Evolutionary conservation across 1,140 invertebrate genomes (phyloP), one percentile per base, ranked within the genome.

Genomic region (Scaptomyza montana): DNA sequence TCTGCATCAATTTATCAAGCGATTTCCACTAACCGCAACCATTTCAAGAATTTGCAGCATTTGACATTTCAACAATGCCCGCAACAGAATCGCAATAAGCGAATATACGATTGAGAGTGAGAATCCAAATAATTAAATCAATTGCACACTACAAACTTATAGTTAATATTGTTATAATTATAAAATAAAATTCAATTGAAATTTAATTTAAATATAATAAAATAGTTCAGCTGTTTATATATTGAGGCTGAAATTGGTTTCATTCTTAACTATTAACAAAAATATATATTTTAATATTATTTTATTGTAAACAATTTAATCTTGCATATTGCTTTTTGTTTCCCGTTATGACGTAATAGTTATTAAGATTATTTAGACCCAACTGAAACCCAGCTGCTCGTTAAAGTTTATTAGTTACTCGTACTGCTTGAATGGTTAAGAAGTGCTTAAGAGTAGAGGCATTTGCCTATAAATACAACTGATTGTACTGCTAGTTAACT

Each of bases 21-120:
- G 30, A 49, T 19, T 21, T 16, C 53, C 45, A 9, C 56, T 45
- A 60, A 63, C 64, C 69, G 60, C 77, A 85, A 60, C 9, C 54
- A 74, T 59, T 67, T 70, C 12, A 72, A 76, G 80, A 82, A 76
- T 78, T 66, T 78, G 53, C 47, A 50, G 55, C 55, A 54, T 63
- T 54, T 73, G 64, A 50, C 46, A 64, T 67, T 77, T 45, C 30
- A 43, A 51, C 13, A 13, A 59, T 46, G 62, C 51, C 3, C 30
- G 30, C 13, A 16, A 3, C 2, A 16, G n/a, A 21, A 21, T 8
- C 16, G 9, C 21, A 13, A 21, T 13, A 43, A 1, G 8, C 36
- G 10, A 9, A 39, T 12, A 2, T 10, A 16, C 9, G 9, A 12
- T 4, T 5, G 5, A n/a, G 12, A 43, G 3, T n/a, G 12, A 43